Conservation (phyloP, 92 coral and sea anemone genomes). For the Paramuricea clavata region DNA sequence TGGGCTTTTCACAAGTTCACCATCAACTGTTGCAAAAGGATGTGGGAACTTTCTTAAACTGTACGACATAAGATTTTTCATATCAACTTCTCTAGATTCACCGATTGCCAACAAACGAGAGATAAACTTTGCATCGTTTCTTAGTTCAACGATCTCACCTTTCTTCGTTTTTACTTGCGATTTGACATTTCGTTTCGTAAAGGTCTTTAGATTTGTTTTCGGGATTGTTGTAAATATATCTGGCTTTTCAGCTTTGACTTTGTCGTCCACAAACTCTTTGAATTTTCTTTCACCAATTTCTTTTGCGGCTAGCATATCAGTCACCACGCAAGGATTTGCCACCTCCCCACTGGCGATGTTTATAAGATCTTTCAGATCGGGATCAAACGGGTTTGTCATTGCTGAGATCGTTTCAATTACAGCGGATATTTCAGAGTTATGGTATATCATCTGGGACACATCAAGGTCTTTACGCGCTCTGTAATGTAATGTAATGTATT, state of each 20-base stretch:
- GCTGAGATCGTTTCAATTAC: too few species aligned
- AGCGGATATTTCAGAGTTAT: too few species aligned
- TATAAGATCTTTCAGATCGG: conserved; percentile 9
- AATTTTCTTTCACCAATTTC: conserved; percentile 21
- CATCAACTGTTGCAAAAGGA: conserved; percentile 1
- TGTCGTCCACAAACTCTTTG: background rate
- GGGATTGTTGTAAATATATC: conserved; percentile 17
- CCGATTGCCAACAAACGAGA: conserved; percentile 29
- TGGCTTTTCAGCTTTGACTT: background rate
- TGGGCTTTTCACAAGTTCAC: conserved; percentile 1
- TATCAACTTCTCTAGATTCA: too few species aligned
- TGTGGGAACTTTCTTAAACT: too few species aligned
- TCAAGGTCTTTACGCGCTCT: too few species aligned
- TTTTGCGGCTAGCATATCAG: background rate
- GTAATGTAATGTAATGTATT: too few species aligned
- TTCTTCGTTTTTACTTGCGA: background rate
- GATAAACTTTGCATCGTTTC: background rate
- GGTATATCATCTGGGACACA: too few species aligned
- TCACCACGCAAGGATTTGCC: background rate
- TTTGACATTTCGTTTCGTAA: background rate
- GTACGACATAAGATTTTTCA: too few species aligned
- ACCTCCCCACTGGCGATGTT: background rate
- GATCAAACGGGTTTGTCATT: too few species aligned
- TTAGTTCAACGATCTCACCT: background rate
- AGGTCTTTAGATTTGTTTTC: conserved; percentile 10